phyloP scores from a whole-genome alignment of 2,888 invertebrate genomes.

The Stenotaenia linearis region DNA sequence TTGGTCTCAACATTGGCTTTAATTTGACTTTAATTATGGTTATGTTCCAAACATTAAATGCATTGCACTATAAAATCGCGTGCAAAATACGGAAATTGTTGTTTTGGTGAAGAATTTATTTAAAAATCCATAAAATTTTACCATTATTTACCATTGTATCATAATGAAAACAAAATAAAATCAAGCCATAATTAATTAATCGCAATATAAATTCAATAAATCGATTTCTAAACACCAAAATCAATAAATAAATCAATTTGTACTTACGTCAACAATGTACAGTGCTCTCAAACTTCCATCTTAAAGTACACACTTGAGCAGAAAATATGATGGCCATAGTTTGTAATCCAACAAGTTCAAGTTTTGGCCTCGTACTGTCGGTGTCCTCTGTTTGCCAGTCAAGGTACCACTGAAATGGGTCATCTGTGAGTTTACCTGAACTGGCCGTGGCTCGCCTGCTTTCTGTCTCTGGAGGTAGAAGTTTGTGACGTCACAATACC shows the following conservation, averaged over 20 bases:
- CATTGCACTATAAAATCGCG: too few species aligned
- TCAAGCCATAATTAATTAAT: too few species aligned
- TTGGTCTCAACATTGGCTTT: too few species aligned
- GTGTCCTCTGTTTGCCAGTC: background rate
- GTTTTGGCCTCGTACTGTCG: background rate
- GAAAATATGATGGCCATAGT: background rate
- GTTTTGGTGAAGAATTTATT: too few species aligned
- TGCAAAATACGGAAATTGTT: too few species aligned
- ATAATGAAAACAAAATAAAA: too few species aligned
- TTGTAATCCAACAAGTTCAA: background rate
- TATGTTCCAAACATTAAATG: too few species aligned
- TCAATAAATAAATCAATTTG: background rate
- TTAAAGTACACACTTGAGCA: background rate
- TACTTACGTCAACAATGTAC: background rate
- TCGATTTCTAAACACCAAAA: too few species aligned
- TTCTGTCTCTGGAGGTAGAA: background rate
- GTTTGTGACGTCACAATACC: background rate
- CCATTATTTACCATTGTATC: too few species aligned
- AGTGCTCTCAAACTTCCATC: background rate
- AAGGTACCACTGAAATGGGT: background rate
- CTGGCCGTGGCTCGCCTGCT: background rate
- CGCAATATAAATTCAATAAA: background rate
- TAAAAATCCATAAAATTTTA: too few species aligned
- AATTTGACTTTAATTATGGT: too few species aligned
- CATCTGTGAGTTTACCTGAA: background rate